Conservation (phyloP, 1,140 invertebrate species). For the Drosophila albomicans region DNA sequence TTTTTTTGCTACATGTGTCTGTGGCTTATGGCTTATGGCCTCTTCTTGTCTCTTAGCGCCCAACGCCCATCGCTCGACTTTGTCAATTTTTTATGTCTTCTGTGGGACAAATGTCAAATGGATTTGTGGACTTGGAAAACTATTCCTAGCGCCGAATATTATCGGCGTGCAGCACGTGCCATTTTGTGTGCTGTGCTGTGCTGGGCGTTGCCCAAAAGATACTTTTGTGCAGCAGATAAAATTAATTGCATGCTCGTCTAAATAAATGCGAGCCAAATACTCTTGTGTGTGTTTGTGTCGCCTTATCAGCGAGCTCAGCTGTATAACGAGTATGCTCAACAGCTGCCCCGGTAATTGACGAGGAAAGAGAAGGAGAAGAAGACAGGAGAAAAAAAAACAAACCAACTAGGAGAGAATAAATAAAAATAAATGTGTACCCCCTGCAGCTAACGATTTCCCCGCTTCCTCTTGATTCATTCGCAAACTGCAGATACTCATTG, state of each 20-base stretch:
- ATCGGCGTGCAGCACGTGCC: constrained; percentile 57
- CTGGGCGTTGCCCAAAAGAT: constrained; percentile 43
- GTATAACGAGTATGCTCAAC: constrained; percentile 17
- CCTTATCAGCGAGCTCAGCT: constrained; percentile 23
- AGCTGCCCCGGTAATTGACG: constrained; percentile 44
- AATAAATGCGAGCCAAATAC: constrained; percentile 10
- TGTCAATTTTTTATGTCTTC: constrained; percentile 38
- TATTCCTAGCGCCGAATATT: constrained; percentile 17
- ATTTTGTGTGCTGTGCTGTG: constrained; percentile 36
- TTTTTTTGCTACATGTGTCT: constrained; percentile 40
- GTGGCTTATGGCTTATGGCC: constrained; percentile 46
- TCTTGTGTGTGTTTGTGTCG: neutral
- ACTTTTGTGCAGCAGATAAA: constrained; percentile 67
- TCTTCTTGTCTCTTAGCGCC: neutral
- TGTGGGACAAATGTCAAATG: constrained; percentile 48
- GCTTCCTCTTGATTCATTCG: constrained; percentile 11
- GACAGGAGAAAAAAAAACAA: constrained; percentile 2
- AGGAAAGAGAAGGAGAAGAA: neutral
- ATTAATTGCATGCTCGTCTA: constrained; percentile 64
- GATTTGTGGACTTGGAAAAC: constrained; percentile 30
- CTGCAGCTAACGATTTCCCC: constrained; percentile 42
- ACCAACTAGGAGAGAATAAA: neutral
- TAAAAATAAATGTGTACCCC: constrained; percentile 18
- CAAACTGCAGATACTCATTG: constrained; percentile 56
- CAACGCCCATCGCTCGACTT: neutral